Evolutionary conservation across 2,888 invertebrate genomes (phyloP), one percentile per base, ranked within the genome.

Genomic region (Hofmannophila pseudospretella): DNA sequence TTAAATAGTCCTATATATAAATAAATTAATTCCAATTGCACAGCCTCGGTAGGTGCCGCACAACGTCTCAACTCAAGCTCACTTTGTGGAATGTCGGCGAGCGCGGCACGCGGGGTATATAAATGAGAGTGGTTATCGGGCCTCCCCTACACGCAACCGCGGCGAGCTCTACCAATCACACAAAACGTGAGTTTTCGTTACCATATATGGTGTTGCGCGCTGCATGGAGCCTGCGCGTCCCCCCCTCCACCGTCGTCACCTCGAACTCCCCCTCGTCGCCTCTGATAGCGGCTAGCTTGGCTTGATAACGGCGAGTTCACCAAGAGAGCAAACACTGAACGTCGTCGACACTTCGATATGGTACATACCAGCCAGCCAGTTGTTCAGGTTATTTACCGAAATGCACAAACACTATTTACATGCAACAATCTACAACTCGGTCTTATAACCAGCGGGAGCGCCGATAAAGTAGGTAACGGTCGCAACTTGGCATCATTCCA

Each of bases 161-260:
- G 55, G 68, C 63, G 59, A 65, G 65, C 64, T 79, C 88, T 74
- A 74, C 91, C 92, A 92, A 92, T 91, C 81, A 88, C 77, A 81
- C 84, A 82, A 88, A 89, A 67, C 64, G 58, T 66, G 77, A 71
- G 66, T 66, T 72, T 74, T 80, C 73, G 77, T 76, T 69, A 65
- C 81, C 81, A 80, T 81, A 81, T 78, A 70, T 74, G 79, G 73
- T 71, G 73, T 72, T 77, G 62, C 89, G 62, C 89, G 89, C 88
- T 89, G 89, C 82, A 88, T 84, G 86, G 89, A 86, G 88, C 64
- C 76, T 79, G 72, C 82, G 87, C 80, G 71, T 55, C 59, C 61
- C 71, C 69, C 58, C 58, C 51, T 60, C 45, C 53, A 47, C 61
- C 63, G 50, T 64, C 27, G n/a, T 4, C 16, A 16, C 45, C 50